A percentile compares a stretch with the other conserved stretches of the same genome.
These are phyloP conservation scores for Lagopus leucura DNA, from an alignment of 2,113 vertebrate species.

Conservation along the genomic window DNA sequence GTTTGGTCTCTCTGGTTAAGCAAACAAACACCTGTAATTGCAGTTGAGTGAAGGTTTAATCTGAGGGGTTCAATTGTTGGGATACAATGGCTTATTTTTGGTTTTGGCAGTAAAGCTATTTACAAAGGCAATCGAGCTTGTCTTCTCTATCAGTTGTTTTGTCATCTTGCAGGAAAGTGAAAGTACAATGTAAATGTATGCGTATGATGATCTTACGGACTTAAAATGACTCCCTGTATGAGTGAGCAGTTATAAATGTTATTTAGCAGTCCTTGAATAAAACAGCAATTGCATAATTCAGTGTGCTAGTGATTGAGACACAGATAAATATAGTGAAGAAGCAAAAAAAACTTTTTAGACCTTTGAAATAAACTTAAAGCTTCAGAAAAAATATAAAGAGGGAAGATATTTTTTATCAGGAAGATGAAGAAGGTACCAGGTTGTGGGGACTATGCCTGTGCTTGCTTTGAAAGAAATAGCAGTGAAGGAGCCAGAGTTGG, in stretches of 20 bases:
- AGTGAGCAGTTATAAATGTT: neutral
- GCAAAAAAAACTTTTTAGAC: neutral
- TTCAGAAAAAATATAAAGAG: neutral
- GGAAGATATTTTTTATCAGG: neutral
- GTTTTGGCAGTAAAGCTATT: neutral
- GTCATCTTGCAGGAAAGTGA: neutral
- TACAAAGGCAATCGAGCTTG: neutral
- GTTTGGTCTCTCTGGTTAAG: conserved; percentile 18
- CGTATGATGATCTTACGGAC: neutral
- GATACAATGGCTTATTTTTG: neutral
- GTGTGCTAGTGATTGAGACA: neutral
- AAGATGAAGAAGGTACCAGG: neutral
- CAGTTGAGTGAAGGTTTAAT: neutral
- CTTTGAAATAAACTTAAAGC: neutral
- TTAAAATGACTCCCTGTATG: neutral
- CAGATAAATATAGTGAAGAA: neutral
- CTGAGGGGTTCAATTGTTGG: neutral
- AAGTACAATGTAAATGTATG: neutral
- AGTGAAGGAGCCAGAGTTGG: neutral
- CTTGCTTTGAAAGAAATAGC: neutral
- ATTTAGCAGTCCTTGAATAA: neutral
- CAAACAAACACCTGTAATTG: neutral
- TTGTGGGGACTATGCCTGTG: neutral
- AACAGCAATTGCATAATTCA: neutral
- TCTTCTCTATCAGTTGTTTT: neutral